These are phyloP conservation scores for Thymallus thymallus DNA, from an alignment of 2,113 vertebrate species.

Conservation along the genomic window DNA sequence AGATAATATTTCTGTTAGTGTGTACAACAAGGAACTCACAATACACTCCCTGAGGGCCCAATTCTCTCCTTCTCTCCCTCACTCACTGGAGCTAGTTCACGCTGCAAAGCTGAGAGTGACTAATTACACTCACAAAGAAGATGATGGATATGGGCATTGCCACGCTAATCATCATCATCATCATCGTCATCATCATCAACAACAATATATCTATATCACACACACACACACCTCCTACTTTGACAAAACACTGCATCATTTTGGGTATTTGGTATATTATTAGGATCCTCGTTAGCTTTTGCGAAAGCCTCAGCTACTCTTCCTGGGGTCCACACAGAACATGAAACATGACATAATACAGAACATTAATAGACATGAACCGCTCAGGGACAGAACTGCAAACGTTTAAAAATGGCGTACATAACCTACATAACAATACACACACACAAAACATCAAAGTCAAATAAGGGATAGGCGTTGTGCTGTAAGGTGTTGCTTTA, in stretches of 20 bases:
- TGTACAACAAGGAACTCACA: slow-evolving; percentile 8
- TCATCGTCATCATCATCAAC: slow-evolving; percentile 59
- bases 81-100: background rate
- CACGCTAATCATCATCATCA: slow-evolving; percentile 60
- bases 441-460: no score
- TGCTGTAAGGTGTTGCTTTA: no score
- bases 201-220: slow-evolving; percentile 34
- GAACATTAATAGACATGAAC: no score
- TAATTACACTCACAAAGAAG: slow-evolving; percentile 34
- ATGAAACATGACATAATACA: no score
- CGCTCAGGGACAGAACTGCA: no score
- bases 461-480: no score
- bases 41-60: background rate
- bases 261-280: no score
- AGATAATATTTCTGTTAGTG: background rate
- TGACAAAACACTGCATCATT: slow-evolving; percentile 43
- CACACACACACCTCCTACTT: slow-evolving; percentile 19
- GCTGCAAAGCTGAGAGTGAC: slow-evolving; percentile 22
- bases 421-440: no score
- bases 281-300: no score
- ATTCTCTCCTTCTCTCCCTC: background rate
- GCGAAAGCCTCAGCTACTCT: slow-evolving; percentile 20
- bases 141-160: slow-evolving; percentile 50
- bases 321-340: background rate
- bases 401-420: no score